Conservation (phyloP, 64 coral and sea anemone genomes). For the Platygyra sinensis region DNA sequence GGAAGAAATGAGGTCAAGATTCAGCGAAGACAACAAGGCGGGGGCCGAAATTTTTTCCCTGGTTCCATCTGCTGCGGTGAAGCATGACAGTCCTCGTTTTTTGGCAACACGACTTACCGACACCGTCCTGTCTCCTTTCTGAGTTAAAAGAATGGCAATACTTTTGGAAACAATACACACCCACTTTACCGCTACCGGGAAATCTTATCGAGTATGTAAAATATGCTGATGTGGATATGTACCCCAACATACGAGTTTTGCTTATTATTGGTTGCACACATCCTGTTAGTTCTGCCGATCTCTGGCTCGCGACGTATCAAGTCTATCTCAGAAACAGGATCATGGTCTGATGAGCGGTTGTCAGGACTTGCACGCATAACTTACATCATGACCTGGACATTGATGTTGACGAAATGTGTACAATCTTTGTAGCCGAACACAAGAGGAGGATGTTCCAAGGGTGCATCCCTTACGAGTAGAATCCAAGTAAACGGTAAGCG, state of each 20-base stretch:
- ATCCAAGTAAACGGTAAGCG: not conserved
- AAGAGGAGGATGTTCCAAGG: slow-evolving; percentile 36
- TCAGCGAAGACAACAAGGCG: not conserved
- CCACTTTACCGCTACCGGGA: not conserved
- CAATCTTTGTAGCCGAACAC: slow-evolving; percentile 14
- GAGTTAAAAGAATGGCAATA: too few relatives aligned
- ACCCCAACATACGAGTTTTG: slow-evolving; percentile 43
- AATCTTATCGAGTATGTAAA: too few relatives aligned
- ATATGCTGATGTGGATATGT: too few relatives aligned
- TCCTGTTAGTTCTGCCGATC: slow-evolving; percentile 45
- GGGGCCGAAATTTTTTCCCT: not conserved
- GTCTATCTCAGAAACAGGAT: slow-evolving; percentile 9
- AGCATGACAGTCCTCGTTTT: not conserved
- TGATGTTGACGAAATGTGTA: slow-evolving; percentile 32
- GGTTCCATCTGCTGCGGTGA: not conserved
- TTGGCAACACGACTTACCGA: not conserved
- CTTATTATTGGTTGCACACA: slow-evolving; percentile 63
- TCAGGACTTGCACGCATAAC: slow-evolving; percentile 8
- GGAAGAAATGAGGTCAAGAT: not conserved
- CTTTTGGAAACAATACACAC: not conserved
- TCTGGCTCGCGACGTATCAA: slow-evolving; percentile 43
- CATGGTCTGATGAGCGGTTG: too few relatives aligned
- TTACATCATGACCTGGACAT: not conserved
- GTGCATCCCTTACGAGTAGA: not conserved
- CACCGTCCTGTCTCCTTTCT: not conserved